Percentiles rank a stretch among this genome's conserved stretches.
Evolutionary conservation across 2,113 vertebrate species (phyloP).

Genomic region (Abramis brama): DNA sequence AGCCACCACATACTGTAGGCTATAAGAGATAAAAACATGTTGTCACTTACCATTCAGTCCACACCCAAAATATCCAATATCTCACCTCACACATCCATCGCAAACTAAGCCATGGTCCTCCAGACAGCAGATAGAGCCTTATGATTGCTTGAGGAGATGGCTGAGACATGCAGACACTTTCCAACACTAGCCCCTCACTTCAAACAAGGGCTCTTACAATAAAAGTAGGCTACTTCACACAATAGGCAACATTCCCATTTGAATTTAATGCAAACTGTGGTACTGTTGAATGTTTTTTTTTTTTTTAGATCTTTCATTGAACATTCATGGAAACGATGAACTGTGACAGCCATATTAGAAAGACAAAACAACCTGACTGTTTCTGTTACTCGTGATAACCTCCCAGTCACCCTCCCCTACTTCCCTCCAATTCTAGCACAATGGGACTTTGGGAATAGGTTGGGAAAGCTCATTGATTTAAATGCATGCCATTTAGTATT

Average conservation of each 20-base stretch:
- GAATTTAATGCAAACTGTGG: background rate
- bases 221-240: background rate
- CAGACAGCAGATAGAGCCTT: background rate
- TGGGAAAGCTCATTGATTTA: slow-evolving; percentile 9
- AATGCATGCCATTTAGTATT: background rate
- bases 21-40: slow-evolving; percentile 32
- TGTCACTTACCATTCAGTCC: slow-evolving; percentile 12
- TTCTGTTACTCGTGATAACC: slow-evolving; percentile 46
- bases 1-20: background rate
- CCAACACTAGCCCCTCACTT: background rate
- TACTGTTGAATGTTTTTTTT: background rate
- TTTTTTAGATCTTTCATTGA: background rate
- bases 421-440: slow-evolving; percentile 45
- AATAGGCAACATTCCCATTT: background rate
- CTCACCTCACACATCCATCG: slow-evolving; percentile 13
- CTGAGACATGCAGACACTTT: slow-evolving; percentile 3
- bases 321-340: background rate
- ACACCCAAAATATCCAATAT: slow-evolving; percentile 12
- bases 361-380: slow-evolving; percentile 7
- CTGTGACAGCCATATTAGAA: slow-evolving; percentile 19
- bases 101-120: background rate
- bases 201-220: background rate
- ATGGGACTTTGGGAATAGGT: slow-evolving; percentile 37
- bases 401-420: background rate
- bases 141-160: slow-evolving; percentile 13